Conservation (phyloP, 2,797 vertebrate genomes). For the Enteromius thamalakanensis region DNA sequence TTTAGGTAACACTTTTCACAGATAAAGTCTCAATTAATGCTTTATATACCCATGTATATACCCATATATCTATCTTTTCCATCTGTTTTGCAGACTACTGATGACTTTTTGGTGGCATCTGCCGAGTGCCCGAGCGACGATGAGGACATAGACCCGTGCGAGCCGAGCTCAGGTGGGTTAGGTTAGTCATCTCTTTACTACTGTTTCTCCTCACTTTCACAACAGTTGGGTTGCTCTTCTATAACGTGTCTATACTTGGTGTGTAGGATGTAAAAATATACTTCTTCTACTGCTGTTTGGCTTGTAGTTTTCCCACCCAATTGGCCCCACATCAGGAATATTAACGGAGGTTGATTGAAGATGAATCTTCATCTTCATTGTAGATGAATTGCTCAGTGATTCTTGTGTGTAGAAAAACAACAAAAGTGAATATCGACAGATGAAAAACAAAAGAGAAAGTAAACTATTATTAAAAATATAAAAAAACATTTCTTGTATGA, state of each 20-base stretch:
- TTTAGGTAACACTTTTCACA: background rate
- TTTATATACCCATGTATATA: background rate
- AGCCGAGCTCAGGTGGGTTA: slow-evolving; percentile 99
- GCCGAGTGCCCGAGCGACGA: slow-evolving; percentile 98
- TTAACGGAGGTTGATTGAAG: background rate
- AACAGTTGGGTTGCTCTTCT: background rate
- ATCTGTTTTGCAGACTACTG: slow-evolving; percentile 83
- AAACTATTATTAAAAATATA: background rate
- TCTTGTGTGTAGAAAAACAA: background rate
- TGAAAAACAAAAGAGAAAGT: background rate
- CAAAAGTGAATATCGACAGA: background rate
- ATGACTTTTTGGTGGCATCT: slow-evolving; percentile 94
- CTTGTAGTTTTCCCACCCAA: background rate
- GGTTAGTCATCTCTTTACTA: slow-evolving; percentile 98
- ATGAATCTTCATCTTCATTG: background rate
- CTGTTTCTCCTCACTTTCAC: slow-evolving; percentile 61
- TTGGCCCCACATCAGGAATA: background rate
- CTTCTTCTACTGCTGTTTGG: background rate
- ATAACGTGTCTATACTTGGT: background rate
- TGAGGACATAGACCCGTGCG: slow-evolving; percentile 99
- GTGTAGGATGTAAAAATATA: background rate
- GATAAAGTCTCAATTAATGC: background rate
- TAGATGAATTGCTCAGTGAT: background rate
- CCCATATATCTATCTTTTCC: slow-evolving; percentile 35
- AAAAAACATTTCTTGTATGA: background rate